Evolutionary conservation across 2,797 vertebrate species (phyloP), one percentile per base, ranked within the genome.

Genomic region (Eutrigla gurnardus): DNA sequence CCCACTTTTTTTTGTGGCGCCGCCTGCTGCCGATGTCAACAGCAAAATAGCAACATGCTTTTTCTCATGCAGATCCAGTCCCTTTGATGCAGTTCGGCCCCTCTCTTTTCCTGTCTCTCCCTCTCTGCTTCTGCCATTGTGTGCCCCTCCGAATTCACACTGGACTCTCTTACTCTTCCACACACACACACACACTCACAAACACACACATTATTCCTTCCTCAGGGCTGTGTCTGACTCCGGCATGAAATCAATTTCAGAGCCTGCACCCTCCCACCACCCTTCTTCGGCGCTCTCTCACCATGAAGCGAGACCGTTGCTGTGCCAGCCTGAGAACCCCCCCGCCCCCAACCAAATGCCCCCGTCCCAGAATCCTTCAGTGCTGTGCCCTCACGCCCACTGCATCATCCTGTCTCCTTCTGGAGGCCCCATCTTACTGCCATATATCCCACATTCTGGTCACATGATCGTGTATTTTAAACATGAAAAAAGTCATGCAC

Each of bases 181-280:
- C 77, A 63, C 62, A 68, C 46, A 82, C 42, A 80, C 65, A 74
- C 37, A 61, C 47, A 35, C 66, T 71, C 6, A 47, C 40, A 47
- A 42, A 46, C 59, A 70, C 69, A 73, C 46, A 49, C 54, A 84
- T 78, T 77, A 83, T 86, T 82, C 83, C 80, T 86, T 88, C 90
- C 84, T 88, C 42, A 32, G 75, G 85, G 86, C 88, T 85, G 80
- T 79, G 86, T 93, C 91, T 92, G 91, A 93, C 92, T 92, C 87
- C 78, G 61, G 84, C 93, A 93, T 93, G 93, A 93, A 94, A 94
- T 94, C 88, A 86, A 93, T 94, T 94, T 89, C 36, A 54, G 84
- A 86, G 84, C 73, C 89, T 59, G 83, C 84, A 77, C 59, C 84
- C 87, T 84, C 86, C 85, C 87, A 82, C 85, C 76, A 72, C 73